A percentile compares a stretch with the other conserved stretches of the same genome.
Evolutionary conservation across 2,888 invertebrate genomes (phyloP).

Genomic region (Eledone cirrhosa): DNA sequence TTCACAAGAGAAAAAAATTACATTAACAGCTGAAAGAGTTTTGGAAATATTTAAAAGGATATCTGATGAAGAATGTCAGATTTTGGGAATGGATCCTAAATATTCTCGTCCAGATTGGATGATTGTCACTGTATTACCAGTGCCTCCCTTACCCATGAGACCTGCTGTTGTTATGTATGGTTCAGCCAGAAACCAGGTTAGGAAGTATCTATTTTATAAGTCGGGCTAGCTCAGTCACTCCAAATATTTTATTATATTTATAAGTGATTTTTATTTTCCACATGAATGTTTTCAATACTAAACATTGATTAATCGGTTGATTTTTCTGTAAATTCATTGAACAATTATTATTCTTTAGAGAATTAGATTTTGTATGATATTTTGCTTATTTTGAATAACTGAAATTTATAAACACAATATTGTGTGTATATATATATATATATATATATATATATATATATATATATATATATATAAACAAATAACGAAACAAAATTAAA

Average conservation of each 20-base stretch:
- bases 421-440: too few relatives aligned
- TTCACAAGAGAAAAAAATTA: slow-evolving; percentile 92
- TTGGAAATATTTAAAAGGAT: slow-evolving; percentile 89
- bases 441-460: too few relatives aligned
- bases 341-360: too few relatives aligned
- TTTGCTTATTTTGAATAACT: too few relatives aligned
- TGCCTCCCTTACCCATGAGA: slow-evolving; percentile 93
- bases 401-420: too few relatives aligned
- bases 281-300: too few relatives aligned
- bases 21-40: slow-evolving; percentile 92
- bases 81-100: slow-evolving; percentile 95
- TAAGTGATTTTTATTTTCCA: background rate
- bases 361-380: too few relatives aligned
- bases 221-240: too few relatives aligned
- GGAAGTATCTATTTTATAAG: background rate
- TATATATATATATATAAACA: too few relatives aligned
- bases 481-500: too few relatives aligned
- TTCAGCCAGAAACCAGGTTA: slow-evolving; percentile 83
- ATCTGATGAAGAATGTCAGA: slow-evolving; percentile 92
- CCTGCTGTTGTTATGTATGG: slow-evolving; percentile 99
- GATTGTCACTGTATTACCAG: slow-evolving; percentile 96
- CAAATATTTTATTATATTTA: background rate
- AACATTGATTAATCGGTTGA: too few relatives aligned
- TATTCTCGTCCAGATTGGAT: slow-evolving; percentile 98
- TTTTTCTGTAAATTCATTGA: too few relatives aligned